Percentiles rank a stretch among this genome's conserved stretches.
Evolutionary conservation across 1,140 invertebrate species (phyloP).

Genomic region (Magallana ariakensis): DNA sequence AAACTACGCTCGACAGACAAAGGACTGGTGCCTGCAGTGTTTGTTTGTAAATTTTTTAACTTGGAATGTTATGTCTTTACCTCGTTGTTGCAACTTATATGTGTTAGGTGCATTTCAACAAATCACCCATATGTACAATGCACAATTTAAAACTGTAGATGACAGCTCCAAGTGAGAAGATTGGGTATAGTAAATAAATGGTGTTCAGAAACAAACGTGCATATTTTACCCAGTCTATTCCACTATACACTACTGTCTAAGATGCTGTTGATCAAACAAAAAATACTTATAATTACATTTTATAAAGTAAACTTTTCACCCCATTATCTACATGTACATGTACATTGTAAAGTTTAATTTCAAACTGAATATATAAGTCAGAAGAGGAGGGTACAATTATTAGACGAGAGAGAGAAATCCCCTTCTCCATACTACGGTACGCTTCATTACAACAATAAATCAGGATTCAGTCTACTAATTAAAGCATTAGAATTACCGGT

Average conservation of each 20-base stretch:
- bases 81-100: too few relatives aligned
- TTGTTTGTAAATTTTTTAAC: not conserved
- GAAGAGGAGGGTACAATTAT: too few relatives aligned
- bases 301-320: too few relatives aligned
- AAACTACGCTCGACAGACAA: not conserved
- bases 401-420: too few relatives aligned
- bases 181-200: not conserved
- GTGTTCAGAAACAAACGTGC: not conserved
- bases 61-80: too few relatives aligned
- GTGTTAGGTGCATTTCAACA: too few relatives aligned
- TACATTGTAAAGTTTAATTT: too few relatives aligned
- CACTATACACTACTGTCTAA: not conserved
- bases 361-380: too few relatives aligned
- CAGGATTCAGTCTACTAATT: slow-evolving; percentile 1
- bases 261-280: not conserved
- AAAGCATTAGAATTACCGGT: not conserved
- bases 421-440: too few relatives aligned
- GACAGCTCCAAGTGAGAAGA: not conserved
- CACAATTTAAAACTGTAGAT: not conserved
- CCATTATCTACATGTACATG: too few relatives aligned
- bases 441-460: not conserved
- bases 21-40: not conserved
- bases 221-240: not conserved
- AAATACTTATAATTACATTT: not conserved
- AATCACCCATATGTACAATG: too few relatives aligned